Evolutionary conservation across 2,888 invertebrate species (phyloP).

Genomic region (Megalurothrips usitatus): DNA sequence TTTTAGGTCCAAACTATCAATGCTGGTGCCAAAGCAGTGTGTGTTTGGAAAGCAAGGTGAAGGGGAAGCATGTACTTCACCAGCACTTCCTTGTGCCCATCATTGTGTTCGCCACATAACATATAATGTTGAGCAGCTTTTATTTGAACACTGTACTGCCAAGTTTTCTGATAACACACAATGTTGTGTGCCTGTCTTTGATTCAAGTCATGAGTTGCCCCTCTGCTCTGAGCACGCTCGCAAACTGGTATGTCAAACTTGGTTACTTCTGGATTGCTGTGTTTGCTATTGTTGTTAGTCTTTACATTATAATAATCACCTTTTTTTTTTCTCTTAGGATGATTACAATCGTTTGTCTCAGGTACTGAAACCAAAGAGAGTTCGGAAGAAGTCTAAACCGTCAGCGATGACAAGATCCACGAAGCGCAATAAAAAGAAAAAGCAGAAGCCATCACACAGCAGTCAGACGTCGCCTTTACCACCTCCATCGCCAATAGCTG

Average conservation of each 20-base stretch:
- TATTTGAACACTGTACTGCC: slow-evolving; percentile 75
- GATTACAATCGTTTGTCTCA: slow-evolving; percentile 74
- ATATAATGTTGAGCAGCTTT: slow-evolving; percentile 74
- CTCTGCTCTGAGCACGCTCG: slow-evolving; percentile 81
- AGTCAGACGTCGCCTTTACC: slow-evolving; percentile 40
- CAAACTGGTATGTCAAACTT: slow-evolving; percentile 56
- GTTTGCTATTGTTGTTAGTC: neutral
- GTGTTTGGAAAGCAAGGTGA: slow-evolving; percentile 37
- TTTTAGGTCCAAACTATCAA: slow-evolving; percentile 40
- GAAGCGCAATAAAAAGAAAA: slow-evolving; percentile 55
- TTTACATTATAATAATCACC: slow-evolving; percentile 27
- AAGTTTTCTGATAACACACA: slow-evolving; percentile 74
- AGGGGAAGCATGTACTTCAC: slow-evolving; percentile 41
- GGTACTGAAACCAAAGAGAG: slow-evolving; percentile 69
- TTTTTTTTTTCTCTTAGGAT: slow-evolving; percentile 52
- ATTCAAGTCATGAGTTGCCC: slow-evolving; percentile 73
- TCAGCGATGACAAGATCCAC: slow-evolving; percentile 51
- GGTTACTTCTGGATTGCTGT: no score
- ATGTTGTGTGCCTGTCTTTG: slow-evolving; percentile 73
- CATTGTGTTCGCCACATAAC: slow-evolving; percentile 83
- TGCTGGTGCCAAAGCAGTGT: slow-evolving; percentile 37
- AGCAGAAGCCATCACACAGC: slow-evolving; percentile 41
- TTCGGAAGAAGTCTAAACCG: slow-evolving; percentile 57
- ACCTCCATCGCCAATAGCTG: slow-evolving; percentile 29
- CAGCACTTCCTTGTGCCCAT: slow-evolving; percentile 69